Evolutionary conservation across 2,797 vertebrate species (phyloP).

Genomic region (Clarias laeviceps): DNA sequence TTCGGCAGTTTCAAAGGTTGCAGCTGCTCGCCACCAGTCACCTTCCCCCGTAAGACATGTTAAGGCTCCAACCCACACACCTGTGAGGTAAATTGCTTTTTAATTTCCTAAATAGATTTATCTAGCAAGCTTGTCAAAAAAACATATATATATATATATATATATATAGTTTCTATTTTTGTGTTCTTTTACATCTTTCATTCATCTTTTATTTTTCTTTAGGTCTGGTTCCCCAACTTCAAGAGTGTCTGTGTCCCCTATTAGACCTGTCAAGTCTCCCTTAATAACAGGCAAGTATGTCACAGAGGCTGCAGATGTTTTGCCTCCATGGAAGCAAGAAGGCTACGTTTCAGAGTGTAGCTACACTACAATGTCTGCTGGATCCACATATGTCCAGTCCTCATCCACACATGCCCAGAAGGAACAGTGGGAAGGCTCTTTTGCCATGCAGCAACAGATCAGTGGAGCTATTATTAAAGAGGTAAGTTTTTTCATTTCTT

Average conservation of each 20-base stretch:
- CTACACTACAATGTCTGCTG: constrained; percentile 72
- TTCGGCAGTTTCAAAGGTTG: constrained; percentile 72
- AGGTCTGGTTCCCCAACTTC: constrained; percentile 83
- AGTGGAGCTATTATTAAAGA: constrained; percentile 64
- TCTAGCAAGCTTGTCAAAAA: neutral
- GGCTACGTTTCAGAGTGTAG: constrained; percentile 76
- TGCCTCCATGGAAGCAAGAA: constrained; percentile 91
- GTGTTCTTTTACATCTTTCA: no score
- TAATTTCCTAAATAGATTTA: neutral
- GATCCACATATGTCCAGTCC: constrained; percentile 49
- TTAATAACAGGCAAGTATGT: constrained; percentile 71
- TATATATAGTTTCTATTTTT: neutral
- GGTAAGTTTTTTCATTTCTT: constrained; percentile 23
- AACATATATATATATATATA: neutral
- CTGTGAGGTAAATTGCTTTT: constrained; percentile 79
- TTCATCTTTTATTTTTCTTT: constrained; percentile 26
- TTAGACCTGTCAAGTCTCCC: constrained; percentile 85
- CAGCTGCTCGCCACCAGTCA: constrained; percentile 80
- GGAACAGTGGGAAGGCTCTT: constrained; percentile 82
- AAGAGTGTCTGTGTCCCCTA: constrained; percentile 81
- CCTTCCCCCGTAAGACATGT: constrained; percentile 92
- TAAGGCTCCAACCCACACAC: constrained; percentile 85
- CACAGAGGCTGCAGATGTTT: constrained; percentile 72
- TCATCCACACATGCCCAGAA: constrained; percentile 72
- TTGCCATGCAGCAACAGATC: constrained; percentile 67